Percentiles rank a stretch among this genome's conserved stretches.
These are phyloP conservation scores for Augiades crinisus DNA, from an alignment of 2,888 invertebrate species.

Conservation along the genomic window DNA sequence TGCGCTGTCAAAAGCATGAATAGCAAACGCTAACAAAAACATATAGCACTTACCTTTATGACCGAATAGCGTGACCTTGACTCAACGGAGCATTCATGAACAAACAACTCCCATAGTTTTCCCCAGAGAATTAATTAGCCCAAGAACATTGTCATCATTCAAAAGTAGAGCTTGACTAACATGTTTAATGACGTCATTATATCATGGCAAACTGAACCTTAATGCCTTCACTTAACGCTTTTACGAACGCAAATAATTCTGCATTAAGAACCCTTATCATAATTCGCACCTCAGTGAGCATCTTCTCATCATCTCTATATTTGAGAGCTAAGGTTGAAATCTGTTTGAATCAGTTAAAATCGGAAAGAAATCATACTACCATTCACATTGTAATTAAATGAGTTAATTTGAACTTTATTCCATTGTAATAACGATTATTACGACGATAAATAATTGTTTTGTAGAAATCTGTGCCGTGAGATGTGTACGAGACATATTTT, in stretches of 20 bases:
- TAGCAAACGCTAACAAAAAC: too few species aligned
- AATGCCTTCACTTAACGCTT: background rate
- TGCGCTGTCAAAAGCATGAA: too few species aligned
- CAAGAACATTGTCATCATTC: slow-evolving; percentile 15
- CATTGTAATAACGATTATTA: slow-evolving; percentile 8
- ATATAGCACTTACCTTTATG: background rate
- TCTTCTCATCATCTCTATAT: background rate
- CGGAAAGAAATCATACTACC: background rate
- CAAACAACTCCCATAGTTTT: slow-evolving; percentile 14
- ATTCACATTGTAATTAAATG: background rate
- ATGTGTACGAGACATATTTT: background rate
- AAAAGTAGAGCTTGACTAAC: slow-evolving; percentile 17
- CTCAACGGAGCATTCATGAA: background rate
- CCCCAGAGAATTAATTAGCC: slow-evolving; percentile 8
- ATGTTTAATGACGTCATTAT: background rate
- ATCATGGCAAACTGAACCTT: slow-evolving; percentile 10
- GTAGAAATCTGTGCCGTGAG: slow-evolving; percentile 12
- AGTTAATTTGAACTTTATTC: slow-evolving; percentile 9
- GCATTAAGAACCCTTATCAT: background rate
- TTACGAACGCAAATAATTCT: background rate
- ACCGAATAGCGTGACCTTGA: slow-evolving; percentile 10
- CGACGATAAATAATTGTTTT: background rate
- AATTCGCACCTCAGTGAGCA: background rate
- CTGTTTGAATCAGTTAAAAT: slow-evolving; percentile 1
- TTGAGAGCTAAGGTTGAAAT: slow-evolving; percentile 6